phyloP scores from a whole-genome alignment of 2,113 vertebrate genomes.

The Indri indri region DNA sequence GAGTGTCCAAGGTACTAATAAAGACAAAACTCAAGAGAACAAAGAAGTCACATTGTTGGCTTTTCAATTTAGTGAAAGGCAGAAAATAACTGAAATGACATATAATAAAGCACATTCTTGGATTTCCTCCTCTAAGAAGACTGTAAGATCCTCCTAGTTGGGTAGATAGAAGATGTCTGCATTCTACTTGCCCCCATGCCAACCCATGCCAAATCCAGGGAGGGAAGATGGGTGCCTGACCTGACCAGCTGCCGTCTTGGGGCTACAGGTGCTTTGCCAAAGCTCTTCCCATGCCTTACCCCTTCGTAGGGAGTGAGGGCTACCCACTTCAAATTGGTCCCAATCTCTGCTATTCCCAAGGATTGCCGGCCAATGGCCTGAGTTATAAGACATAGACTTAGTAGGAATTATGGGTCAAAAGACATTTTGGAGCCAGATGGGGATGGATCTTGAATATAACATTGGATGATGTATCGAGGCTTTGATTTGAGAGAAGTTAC shows the following conservation, averaged over 20 bases:
- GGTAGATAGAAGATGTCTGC: not conserved
- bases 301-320: not conserved
- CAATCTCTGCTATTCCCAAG: not conserved
- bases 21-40: not conserved
- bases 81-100: not conserved
- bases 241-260: not conserved
- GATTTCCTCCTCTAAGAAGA: not conserved
- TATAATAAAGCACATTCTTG: not conserved
- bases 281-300: not conserved
- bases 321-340: not conserved
- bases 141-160: not conserved
- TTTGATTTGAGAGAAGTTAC: conserved; percentile 33
- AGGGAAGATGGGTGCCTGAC: not conserved
- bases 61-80: not conserved
- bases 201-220: not conserved
- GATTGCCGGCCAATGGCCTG: not conserved
- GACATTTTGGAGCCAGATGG: not conserved
- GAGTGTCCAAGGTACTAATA: not conserved
- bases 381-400: not conserved
- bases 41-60: not conserved
- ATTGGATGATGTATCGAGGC: not conserved
- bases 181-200: not conserved
- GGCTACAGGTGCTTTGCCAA: not conserved
- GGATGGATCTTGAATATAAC: not conserved
- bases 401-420: not conserved